phyloP scores from a whole-genome alignment of 2,888 invertebrate species.

The Exocentrus adspersus region DNA sequence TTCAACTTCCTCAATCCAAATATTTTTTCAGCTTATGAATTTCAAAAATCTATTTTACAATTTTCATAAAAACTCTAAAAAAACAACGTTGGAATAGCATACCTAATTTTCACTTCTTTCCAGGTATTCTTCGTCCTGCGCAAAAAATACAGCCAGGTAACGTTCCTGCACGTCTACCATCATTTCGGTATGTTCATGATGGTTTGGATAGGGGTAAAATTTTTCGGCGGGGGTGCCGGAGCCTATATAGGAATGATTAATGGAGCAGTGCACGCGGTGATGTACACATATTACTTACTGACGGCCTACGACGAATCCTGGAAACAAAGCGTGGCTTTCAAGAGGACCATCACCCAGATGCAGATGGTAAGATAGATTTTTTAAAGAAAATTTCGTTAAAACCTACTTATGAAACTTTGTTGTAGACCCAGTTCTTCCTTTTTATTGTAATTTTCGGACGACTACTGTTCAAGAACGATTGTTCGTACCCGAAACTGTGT shows the following conservation, averaged over 20 bases:
- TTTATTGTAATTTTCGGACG: slow-evolving; percentile 67
- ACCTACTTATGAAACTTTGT: no score
- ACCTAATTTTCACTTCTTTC: no score
- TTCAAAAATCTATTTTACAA: no score
- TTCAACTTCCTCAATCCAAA: no score
- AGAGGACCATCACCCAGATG: slow-evolving; percentile 84
- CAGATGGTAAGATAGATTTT: slow-evolving; percentile 72
- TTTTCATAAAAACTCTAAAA: no score
- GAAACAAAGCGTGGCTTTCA: slow-evolving; percentile 73
- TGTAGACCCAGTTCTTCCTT: slow-evolving; percentile 73
- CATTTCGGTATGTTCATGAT: slow-evolving; percentile 95
- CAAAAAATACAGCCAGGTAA: slow-evolving; percentile 90
- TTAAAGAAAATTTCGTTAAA: no score
- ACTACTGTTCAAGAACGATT: slow-evolving; percentile 64
- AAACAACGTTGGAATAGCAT: no score
- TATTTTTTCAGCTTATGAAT: no score
- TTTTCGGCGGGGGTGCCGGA: slow-evolving; percentile 77
- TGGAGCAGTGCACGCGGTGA: slow-evolving; percentile 80
- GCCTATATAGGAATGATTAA: slow-evolving; percentile 78
- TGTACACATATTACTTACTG: slow-evolving; percentile 85
- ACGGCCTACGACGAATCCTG: slow-evolving; percentile 77
- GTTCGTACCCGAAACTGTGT: slow-evolving; percentile 68
- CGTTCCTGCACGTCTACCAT: slow-evolving; percentile 92
- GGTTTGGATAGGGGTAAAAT: slow-evolving; percentile 93
- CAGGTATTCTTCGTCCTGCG: slow-evolving; percentile 89